Base-by-base conservation (phyloP, 2,797 vertebrate genomes). In the Mormyrops boulengeri region DNA sequence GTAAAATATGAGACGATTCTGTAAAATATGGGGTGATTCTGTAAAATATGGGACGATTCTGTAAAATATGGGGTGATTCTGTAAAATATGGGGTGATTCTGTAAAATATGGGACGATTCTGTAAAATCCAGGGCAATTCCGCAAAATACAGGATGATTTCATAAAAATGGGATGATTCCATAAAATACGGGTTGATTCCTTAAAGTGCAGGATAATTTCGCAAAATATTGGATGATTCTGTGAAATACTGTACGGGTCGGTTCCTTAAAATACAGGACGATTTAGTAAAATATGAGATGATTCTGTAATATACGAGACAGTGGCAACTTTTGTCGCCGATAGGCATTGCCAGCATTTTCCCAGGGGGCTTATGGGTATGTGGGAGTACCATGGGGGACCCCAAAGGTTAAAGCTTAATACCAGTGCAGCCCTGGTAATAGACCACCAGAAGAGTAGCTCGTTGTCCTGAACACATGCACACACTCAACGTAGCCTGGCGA, bases 261-360 rank as follows among this genome's bases (percentile, higher is more conserved):
- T 60, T 60, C 7, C n/a, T 8, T 9, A 60, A 60, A 60, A 60
- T 22, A 9, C 57, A 60, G n/a, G 57, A 22, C 0, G 57, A 60
- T 60, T 60, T 22, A 2, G 57, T 60, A 60, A 60, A 22, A 60
- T 60, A 60, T 22, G n/a, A 2, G 57, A 60, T 6, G 7, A 60
- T 60, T 60, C n/a, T 60, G n/a, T 60, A 22, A 60, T 22, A 60
- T 8, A 60, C n/a, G 22, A 22, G 8, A 60, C 57, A 30, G 30
- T 73, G 66, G 30, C 30, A 73, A 73, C 88, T 91, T 89, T 87
- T 19, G 80, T 47, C 80, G 44, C n/a, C 12, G n/a, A 26, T 50
- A 11, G 66, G 26, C 30, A 69, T 30, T 30, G 26, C 26, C 1
- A 3, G 3, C 62, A 34, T 69, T 34, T 69, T 69, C 3, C 9